These are phyloP conservation scores for Lysandra bellargus DNA, from an alignment of 2,888 invertebrate genomes.

Conservation along the genomic window DNA sequence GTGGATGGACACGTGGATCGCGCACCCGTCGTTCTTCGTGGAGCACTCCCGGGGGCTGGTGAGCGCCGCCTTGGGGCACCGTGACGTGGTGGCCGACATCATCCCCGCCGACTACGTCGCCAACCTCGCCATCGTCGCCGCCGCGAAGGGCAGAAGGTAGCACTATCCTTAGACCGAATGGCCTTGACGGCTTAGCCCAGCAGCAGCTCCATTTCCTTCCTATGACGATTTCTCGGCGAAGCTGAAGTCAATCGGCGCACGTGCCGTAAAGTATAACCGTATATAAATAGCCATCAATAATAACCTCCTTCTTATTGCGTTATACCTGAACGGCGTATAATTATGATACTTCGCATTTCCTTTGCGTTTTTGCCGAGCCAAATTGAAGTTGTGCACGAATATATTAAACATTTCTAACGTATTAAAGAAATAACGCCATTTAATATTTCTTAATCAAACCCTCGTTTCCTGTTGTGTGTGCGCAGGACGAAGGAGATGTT, in stretches of 20 bases:
- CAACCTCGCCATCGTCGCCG: constrained; percentile 87
- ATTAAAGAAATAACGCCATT: not conserved
- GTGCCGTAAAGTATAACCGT: too few species aligned
- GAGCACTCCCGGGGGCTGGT: constrained; percentile 83
- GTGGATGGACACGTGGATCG: constrained; percentile 96
- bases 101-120: constrained; percentile 84
- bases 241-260: too few species aligned
- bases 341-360: too few species aligned
- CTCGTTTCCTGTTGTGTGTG: not conserved
- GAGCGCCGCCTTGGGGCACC: constrained; percentile 87
- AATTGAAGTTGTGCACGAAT: too few species aligned
- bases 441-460: not conserved
- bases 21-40: constrained; percentile 85
- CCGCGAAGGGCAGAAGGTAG: constrained; percentile 35
- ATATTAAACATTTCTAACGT: not conserved
- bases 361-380: too few species aligned
- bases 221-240: too few species aligned
- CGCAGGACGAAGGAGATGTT: constrained; percentile 78
- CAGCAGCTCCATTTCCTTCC: too few species aligned
- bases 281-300: too few species aligned
- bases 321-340: too few species aligned
- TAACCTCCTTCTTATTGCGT: too few species aligned
- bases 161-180: not conserved
- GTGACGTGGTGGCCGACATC: constrained; percentile 85
- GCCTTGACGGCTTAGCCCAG: too few species aligned